Evolutionary conservation across 2,113 vertebrate genomes (phyloP).

Genomic region (Pseudorhombus dupliciocellatus): DNA sequence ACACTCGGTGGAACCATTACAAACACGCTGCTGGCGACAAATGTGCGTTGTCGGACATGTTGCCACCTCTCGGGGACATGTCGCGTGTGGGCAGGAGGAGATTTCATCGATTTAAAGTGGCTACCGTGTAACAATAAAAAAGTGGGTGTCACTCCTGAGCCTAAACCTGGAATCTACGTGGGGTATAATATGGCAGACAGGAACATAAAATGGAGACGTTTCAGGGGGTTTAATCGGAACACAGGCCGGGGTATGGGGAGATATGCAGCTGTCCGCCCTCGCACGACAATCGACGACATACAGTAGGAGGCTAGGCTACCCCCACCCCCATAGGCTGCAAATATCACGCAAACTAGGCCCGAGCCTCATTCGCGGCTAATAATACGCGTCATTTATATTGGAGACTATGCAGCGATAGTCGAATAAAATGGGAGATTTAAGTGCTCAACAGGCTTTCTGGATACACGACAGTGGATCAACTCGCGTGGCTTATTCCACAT

Average conservation of each 20-base stretch:
- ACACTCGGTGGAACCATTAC: background rate
- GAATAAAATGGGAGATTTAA: conserved; percentile 19
- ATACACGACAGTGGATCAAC: background rate
- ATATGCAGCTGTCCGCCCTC: conserved; percentile 60
- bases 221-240: background rate
- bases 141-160: conserved; percentile 22
- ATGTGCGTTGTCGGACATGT: background rate
- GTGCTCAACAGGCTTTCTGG: background rate
- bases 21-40: background rate
- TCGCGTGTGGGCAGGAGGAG: conserved; percentile 12
- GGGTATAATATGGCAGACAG: background rate
- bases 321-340: conserved; percentile 64
- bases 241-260: background rate
- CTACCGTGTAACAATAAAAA: conserved; percentile 5
- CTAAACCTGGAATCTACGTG: too few relatives aligned
- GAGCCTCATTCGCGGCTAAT: conserved; percentile 45
- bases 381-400: conserved; percentile 7
- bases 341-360: conserved; percentile 68
- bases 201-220: background rate
- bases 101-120: conserved; percentile 7
- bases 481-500: background rate
- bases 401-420: background rate
- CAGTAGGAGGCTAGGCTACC: conserved; percentile 71
- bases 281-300: conserved; percentile 73
- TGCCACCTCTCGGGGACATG: conserved; percentile 4